Base-by-base conservation (phyloP, 2,113 vertebrate genomes). In the Talpa occidentalis region DNA sequence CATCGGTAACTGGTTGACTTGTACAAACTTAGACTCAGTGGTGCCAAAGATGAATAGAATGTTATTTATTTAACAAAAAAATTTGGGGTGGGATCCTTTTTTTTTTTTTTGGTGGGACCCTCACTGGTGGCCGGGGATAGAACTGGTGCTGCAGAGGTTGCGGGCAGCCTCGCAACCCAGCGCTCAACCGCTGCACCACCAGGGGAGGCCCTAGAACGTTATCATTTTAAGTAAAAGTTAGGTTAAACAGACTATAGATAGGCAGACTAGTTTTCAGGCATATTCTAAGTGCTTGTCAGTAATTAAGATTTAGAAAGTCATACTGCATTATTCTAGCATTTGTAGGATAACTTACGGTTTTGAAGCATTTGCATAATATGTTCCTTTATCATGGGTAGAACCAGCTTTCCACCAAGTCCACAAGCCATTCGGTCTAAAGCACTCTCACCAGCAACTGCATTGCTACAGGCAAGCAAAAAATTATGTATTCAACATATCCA, bases 331-430 rank as follows among this genome's bases (percentile, higher is more conserved):
- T 15, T 21, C 3, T 8, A 59, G 16, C 7, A 56, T 67, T 5
- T 70, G 54, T 64, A 80, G 52, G 11, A 59, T 0, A 76, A 98
- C 99, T 99, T 98, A 99, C 99, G 98, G 97, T 99, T 99, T 96
- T 99, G 99, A 90, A 99, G 98, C 99, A 99, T 99, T 95, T 99
- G 99, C 99, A 99, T 99, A 94, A 99, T 99, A 96, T 99, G 99
- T 96, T 99, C 99, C 97, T 99, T 99, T 97, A 99, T 99, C 99
- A 99, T 99, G 3, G 99, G 99, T 17, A 99, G 97, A 89, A 99
- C 99, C 7, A 99, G 99, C 96, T 99, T 99, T 40, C 99, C 99
- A 92, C 99, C 99, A 80, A 99, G 99, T 56, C 99, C 99, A 95
- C 99, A 99, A 2, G 99, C 99, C 85, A 99, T 99, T 95, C 99